A percentile compares a stretch with the other conserved stretches of the same genome.
Evolutionary conservation across 2,113 vertebrate species (phyloP).

Genomic region (Triplophysa tibetana): DNA sequence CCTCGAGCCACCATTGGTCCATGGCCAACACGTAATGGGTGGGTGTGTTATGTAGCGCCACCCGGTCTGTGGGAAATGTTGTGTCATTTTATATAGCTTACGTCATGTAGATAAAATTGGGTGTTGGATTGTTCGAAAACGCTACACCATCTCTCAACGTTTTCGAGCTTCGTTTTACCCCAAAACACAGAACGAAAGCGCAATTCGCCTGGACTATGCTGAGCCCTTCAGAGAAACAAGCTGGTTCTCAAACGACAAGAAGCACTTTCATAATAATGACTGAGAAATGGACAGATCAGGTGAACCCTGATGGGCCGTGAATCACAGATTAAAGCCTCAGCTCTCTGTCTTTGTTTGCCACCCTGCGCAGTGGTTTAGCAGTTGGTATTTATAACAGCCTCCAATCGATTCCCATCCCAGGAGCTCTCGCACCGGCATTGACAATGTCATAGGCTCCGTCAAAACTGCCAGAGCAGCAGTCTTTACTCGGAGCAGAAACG

Average conservation of each 20-base stretch:
- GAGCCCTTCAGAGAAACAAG: too few relatives aligned
- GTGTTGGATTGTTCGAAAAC: too few relatives aligned
- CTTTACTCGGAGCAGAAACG: constrained; percentile 35
- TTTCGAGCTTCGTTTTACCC: too few relatives aligned
- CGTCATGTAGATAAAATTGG: too few relatives aligned
- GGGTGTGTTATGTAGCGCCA: too few relatives aligned
- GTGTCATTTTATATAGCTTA: too few relatives aligned
- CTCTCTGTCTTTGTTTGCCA: constrained; percentile 49
- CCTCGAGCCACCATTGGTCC: too few relatives aligned
- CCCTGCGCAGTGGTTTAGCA: constrained; percentile 36
- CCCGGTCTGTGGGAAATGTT: too few relatives aligned
- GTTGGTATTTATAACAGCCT: constrained; percentile 58
- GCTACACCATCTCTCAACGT: too few relatives aligned
- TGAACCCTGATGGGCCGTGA: not conserved
- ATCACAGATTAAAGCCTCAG: constrained; percentile 13
- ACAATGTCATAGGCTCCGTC: constrained; percentile 60
- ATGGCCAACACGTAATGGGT: too few relatives aligned
- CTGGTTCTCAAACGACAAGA: not conserved
- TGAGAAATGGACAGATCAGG: constrained; percentile 10
- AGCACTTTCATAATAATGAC: constrained; percentile 4
- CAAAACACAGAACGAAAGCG: too few relatives aligned
- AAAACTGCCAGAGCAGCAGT: constrained; percentile 56
- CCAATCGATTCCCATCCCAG: constrained; percentile 60
- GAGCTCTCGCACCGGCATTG: constrained; percentile 57
- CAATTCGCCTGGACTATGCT: too few relatives aligned